phyloP scores from a whole-genome alignment of 37 sponge, comb jelly and placozoan genomes.

The Chondrosia reniformis region DNA sequence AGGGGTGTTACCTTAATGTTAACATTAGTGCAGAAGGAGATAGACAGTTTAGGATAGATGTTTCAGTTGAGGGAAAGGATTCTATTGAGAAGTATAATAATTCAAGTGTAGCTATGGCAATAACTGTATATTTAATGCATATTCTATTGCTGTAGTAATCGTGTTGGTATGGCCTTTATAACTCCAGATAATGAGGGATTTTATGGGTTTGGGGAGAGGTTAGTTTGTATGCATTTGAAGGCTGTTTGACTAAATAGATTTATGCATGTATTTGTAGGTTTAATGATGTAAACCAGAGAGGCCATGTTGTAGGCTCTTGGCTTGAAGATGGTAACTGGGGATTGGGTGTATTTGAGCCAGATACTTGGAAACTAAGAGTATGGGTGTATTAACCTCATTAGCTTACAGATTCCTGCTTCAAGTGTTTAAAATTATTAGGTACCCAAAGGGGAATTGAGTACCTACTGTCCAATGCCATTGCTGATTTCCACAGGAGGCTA shows the following conservation, averaged over 20 bases:
- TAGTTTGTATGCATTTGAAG: background rate
- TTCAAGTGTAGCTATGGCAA: background rate
- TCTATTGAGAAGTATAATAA: background rate
- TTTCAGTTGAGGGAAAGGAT: background rate
- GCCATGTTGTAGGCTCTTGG: conserved; percentile 57
- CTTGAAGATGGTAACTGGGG: conserved; percentile 57
- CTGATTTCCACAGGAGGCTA: conserved; percentile 47
- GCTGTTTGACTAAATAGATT: background rate
- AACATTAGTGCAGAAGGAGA: background rate
- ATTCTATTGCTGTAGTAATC: conserved; percentile 22
- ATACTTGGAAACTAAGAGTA: conserved; percentile 39
- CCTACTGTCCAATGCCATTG: conserved; percentile 58
- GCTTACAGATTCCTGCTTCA: too few relatives aligned
- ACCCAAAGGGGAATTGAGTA: conserved; percentile 53
- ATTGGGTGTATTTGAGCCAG: conserved; percentile 43
- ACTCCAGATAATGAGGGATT: conserved; percentile 50
- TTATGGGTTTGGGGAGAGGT: conserved; percentile 62
- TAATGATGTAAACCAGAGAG: conserved; percentile 51
- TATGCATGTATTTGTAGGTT: conserved; percentile 7
- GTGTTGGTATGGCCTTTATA: conserved; percentile 36
- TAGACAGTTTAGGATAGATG: conserved; percentile 33
- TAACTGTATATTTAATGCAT: background rate
- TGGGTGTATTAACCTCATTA: too few relatives aligned
- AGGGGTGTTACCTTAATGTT: conserved; percentile 18
- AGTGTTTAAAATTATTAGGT: conserved; percentile 32